Evolutionary conservation across 2,113 vertebrate species (phyloP), one percentile per base, ranked within the genome.

Genomic region (Oncorhynchus clarkii): DNA sequence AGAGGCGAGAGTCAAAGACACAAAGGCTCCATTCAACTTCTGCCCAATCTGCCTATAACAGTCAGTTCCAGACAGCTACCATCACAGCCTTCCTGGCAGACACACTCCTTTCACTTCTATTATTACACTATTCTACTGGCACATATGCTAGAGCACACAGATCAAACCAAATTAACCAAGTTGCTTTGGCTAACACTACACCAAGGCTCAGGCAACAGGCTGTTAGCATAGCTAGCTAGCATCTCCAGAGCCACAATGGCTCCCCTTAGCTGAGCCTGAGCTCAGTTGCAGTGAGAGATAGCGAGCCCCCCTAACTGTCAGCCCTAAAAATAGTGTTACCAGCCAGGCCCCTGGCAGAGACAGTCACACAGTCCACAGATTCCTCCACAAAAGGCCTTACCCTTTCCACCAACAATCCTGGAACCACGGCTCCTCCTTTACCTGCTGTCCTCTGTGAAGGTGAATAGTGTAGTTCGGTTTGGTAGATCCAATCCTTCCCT

Each of bases 241-340:
- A 12, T 70, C 49, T 45, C 67, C 54, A 67, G 49, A 70, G 5
- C 13, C 18, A 34, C 66, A 71, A 76, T 27, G 18, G 5, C 75
- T 73, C 22, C 6, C 26, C 20, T 54, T n/a, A 70, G n/a, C 81
- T 86, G 62, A 75, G 71, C 81, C 76, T 54, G 59, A 75, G 74
- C 81, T 72, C 45, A 72, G 57, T 2, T 67, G 13, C 77, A 59
- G 48, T 39, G 34, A 65, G 70, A 20, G 59, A 73, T 18, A n/a
- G 3, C 48, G 70, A 34, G 80, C 66, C 45, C 74, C 14, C 24
- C 34, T 54, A 64, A 62, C n/a, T 60, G 14, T 67, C 14, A 78
- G 73, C 71, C 62, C 89, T 91, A 92, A 88, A 92, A 88, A 90
- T 92, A 91, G 87, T 59, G 22, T n/a, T 59, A 64, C n/a, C 3